Percentiles rank a stretch among this genome's conserved stretches.
These are phyloP conservation scores for Mus spicilegus DNA, from an alignment of 2,113 vertebrate genomes.

Conservation along the genomic window DNA sequence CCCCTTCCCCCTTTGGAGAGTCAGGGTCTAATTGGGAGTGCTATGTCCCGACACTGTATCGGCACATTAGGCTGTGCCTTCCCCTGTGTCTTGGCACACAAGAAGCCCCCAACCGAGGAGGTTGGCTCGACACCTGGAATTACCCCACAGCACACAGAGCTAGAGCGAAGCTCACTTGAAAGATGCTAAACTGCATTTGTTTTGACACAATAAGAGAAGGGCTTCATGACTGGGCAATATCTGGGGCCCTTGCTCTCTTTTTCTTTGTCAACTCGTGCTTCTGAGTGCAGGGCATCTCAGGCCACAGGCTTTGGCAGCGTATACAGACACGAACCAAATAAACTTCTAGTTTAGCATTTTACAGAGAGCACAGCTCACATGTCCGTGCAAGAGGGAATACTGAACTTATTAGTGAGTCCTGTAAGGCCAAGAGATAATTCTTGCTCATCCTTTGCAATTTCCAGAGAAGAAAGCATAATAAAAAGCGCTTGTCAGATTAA, in stretches of 20 bases:
- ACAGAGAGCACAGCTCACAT: neutral
- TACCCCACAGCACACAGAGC: neutral
- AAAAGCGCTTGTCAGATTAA: neutral
- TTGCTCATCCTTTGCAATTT: neutral
- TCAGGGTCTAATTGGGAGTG: neutral
- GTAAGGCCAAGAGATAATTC: neutral
- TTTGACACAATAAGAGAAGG: neutral
- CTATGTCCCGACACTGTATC: neutral
- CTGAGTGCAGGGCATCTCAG: neutral
- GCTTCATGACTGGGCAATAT: neutral
- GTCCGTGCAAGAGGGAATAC: neutral
- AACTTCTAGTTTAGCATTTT: neutral
- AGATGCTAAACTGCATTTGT: neutral
- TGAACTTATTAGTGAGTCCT: neutral
- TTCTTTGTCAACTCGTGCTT: neutral
- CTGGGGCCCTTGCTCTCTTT: neutral
- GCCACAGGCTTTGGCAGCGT: neutral
- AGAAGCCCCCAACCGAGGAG: neutral
- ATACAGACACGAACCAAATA: neutral
- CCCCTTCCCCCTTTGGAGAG: neutral
- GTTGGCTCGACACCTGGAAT: neutral
- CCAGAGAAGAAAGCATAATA: neutral
- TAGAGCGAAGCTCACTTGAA: neutral
- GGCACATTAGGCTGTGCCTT: neutral
- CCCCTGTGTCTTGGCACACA: fast-evolving